phyloP scores from a whole-genome alignment of 1,140 invertebrate species.

The Meloidogyne exigua region DNA sequence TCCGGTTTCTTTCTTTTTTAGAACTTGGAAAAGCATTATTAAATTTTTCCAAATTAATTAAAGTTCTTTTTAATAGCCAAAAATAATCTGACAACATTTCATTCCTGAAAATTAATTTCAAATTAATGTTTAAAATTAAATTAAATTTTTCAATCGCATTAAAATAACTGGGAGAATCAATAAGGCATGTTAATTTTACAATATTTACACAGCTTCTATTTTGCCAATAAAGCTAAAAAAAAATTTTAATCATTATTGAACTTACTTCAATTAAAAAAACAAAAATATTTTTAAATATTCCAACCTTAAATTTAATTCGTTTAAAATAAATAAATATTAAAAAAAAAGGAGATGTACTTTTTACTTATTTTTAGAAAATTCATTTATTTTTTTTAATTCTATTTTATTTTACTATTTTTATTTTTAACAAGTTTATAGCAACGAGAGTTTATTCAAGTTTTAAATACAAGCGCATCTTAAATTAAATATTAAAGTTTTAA shows the following conservation, averaged over 20 bases:
- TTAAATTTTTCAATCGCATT: background rate
- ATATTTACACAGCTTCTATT: background rate
- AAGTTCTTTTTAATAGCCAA: background rate
- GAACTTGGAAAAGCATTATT: background rate
- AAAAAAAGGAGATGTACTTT: background rate
- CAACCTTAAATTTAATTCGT: background rate
- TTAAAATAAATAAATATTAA: background rate
- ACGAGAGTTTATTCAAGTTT: too few species aligned
- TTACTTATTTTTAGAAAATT: background rate
- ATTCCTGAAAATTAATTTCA: background rate
- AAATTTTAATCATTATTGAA: background rate
- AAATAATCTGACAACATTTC: background rate
- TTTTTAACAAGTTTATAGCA: too few species aligned
- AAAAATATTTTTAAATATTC: background rate
- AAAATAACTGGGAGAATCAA: background rate
- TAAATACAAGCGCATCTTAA: too few species aligned
- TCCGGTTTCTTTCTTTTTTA: background rate
- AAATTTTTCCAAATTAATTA: background rate
- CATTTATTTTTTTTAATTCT: background rate
- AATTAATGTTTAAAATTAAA: background rate
- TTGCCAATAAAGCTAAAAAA: background rate
- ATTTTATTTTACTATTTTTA: too few species aligned
- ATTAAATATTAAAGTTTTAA: too few species aligned
- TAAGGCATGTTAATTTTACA: background rate
- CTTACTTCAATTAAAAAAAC: background rate